Conservation (phyloP, 1,140 invertebrate genomes). For the Pseudobourletiella spinata region DNA sequence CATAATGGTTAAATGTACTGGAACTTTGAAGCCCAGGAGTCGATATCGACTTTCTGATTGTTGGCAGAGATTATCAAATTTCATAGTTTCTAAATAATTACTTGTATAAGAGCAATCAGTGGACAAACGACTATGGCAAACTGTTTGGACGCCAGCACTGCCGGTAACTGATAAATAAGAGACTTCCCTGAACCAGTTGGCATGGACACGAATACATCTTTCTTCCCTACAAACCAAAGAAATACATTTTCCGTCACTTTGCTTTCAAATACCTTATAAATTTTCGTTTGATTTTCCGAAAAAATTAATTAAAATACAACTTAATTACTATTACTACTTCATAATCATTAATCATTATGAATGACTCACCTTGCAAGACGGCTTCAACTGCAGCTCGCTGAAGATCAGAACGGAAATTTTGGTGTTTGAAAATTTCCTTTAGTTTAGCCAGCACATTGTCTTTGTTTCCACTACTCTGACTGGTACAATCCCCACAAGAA, state of each 20-base stretch:
- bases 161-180: conserved; percentile 87
- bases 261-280: too few species aligned
- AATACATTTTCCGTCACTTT: too few species aligned
- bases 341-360: neutral
- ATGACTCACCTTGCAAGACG: neutral
- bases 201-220: conserved; percentile 9
- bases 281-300: too few species aligned
- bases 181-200: conserved; percentile 90
- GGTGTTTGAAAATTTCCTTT: neutral
- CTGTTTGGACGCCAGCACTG: conserved; percentile 59
- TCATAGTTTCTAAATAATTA: conserved; percentile 57
- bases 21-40: neutral
- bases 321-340: too few species aligned
- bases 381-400: neutral
- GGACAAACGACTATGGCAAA: conserved; percentile 82
- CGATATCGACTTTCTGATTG: neutral
- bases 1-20: conserved; percentile 36
- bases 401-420: neutral
- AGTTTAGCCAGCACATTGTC: neutral
- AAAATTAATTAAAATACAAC: too few species aligned
- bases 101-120: conserved; percentile 91
- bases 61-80: too few species aligned
- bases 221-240: neutral
- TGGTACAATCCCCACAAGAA: too few species aligned
- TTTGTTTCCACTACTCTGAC: too few species aligned